These are phyloP conservation scores for Megaceryle torquata DNA, from an alignment of 2,113 vertebrate genomes.

Conservation along the genomic window DNA sequence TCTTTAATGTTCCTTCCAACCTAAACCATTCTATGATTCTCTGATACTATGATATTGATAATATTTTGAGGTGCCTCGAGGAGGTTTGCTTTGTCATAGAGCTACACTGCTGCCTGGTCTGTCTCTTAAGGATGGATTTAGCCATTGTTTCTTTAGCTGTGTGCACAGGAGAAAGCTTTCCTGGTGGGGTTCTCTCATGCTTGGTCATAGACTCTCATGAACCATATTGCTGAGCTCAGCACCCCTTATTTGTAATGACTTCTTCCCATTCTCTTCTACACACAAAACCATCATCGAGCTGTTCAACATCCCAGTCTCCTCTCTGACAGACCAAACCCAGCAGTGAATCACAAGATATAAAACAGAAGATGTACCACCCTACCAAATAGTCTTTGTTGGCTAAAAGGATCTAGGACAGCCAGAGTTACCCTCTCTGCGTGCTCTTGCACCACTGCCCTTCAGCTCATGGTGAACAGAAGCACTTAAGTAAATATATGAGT, in stretches of 20 bases:
- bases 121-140: neutral
- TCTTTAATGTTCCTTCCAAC: no score
- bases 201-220: neutral
- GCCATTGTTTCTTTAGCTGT: neutral
- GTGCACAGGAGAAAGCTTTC: neutral
- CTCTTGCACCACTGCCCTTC: neutral
- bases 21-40: no score
- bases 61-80: neutral
- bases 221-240: neutral
- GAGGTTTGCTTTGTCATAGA: neutral
- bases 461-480: neutral
- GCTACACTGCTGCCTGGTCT: neutral
- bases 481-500: neutral
- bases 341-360: neutral
- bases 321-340: neutral
- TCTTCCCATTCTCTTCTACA: neutral
- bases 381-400: neutral
- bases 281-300: neutral
- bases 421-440: neutral
- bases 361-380: neutral
- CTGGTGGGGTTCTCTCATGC: neutral
- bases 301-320: neutral
- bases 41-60: neutral
- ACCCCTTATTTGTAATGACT: neutral
- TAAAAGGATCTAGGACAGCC: neutral